phyloP scores from a whole-genome alignment of 2,888 invertebrate species.

The Standfussiana lucernea region DNA sequence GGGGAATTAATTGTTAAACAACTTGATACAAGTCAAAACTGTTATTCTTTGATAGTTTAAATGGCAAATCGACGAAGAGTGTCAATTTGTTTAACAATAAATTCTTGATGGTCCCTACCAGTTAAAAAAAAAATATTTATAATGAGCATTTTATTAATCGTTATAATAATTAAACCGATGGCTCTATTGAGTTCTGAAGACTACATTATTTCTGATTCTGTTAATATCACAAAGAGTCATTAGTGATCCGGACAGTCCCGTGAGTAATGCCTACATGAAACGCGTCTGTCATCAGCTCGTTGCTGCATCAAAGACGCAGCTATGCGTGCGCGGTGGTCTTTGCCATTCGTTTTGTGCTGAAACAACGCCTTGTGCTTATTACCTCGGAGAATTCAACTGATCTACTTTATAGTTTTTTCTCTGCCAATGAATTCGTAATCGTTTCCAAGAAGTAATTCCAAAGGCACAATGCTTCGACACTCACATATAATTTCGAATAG shows the following conservation, averaged over 20 bases:
- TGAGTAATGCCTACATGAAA: constrained; percentile 65
- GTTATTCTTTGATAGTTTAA: background rate
- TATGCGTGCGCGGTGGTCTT: constrained; percentile 67
- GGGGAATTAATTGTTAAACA: background rate
- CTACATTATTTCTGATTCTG: constrained; percentile 47
- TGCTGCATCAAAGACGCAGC: constrained; percentile 65
- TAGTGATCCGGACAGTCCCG: constrained; percentile 44
- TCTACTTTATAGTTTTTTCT: constrained; percentile 37
- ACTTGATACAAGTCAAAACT: background rate
- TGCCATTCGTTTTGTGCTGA: constrained; percentile 55
- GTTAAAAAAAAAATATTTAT: background rate
- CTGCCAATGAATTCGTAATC: constrained; percentile 50
- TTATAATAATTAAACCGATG: background rate
- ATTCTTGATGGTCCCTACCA: background rate
- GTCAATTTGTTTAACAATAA: background rate
- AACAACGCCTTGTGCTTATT: constrained; percentile 58
- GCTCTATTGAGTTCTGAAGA: background rate
- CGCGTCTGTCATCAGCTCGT: constrained; percentile 66
- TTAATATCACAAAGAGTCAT: constrained; percentile 60
- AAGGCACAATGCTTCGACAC: constrained; percentile 11
- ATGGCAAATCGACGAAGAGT: background rate
- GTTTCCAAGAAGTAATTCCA: constrained; percentile 36
- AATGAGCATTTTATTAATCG: background rate
- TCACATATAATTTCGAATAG: constrained; percentile 38
- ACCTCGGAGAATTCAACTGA: constrained; percentile 55